A percentile compares a stretch with the other conserved stretches of the same genome.
These are phyloP conservation scores for Kryptopterus vitreolus DNA, from an alignment of 2,797 vertebrate genomes.

Conservation along the genomic window DNA sequence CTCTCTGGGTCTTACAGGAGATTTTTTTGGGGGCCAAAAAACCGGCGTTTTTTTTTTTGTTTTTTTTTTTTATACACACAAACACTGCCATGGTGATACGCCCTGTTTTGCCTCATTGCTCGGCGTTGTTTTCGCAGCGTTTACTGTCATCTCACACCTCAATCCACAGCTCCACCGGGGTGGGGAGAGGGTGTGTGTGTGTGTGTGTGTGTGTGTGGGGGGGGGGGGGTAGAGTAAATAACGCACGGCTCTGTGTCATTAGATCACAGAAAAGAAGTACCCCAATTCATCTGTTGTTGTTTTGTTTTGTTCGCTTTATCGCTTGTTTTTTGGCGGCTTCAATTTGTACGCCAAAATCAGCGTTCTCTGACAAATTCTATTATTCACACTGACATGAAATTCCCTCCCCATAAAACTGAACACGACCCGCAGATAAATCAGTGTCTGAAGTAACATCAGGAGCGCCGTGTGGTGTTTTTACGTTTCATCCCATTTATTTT, in stretches of 20 bases:
- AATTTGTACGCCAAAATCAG: too few relatives aligned
- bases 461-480: too few relatives aligned
- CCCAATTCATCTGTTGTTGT: neutral
- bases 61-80: neutral
- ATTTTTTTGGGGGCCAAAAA: neutral
- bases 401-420: too few relatives aligned
- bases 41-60: neutral
- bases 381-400: too few relatives aligned
- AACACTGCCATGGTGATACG: conserved; percentile 15
- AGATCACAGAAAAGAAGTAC: too few relatives aligned
- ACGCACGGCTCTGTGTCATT: conserved; percentile 15
- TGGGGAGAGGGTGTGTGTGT: too few relatives aligned
- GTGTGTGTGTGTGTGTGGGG: too few relatives aligned
- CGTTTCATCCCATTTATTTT: too few relatives aligned
- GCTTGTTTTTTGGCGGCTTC: too few relatives aligned
- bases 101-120: conserved; percentile 5
- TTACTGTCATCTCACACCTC: conserved; percentile 8
- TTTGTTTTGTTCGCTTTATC: neutral
- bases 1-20: neutral
- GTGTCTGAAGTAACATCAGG: too few relatives aligned
- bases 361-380: too few relatives aligned
- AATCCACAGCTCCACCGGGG: neutral
- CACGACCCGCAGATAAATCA: too few relatives aligned
- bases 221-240: neutral
- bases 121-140: neutral